phyloP scores from a whole-genome alignment of 2,113 vertebrate species.

The Saimiri boliviensis region DNA sequence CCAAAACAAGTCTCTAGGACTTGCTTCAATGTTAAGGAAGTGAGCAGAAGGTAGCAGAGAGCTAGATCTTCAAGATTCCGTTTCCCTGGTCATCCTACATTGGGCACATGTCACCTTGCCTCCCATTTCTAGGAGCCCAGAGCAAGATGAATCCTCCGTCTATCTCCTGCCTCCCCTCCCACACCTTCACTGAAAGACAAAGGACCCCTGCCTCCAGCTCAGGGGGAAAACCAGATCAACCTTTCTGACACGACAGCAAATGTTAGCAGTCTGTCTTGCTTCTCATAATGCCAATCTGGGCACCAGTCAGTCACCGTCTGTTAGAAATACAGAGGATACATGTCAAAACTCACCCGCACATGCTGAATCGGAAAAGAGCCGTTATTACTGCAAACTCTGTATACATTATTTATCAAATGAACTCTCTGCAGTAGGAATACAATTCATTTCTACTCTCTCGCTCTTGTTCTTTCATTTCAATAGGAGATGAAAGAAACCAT shows the following conservation, averaged over 20 bases:
- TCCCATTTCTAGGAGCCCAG: neutral
- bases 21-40: neutral
- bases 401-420: slow-evolving; percentile 88
- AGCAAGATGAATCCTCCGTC: neutral
- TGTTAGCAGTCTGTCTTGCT: slow-evolving; percentile 69
- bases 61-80: neutral
- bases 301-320: slow-evolving; percentile 66
- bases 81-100: neutral
- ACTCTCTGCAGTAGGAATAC: slow-evolving; percentile 82
- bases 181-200: neutral
- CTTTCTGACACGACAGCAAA: slow-evolving; percentile 61
- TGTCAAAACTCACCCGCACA: slow-evolving; percentile 78
- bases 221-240: slow-evolving; percentile 72
- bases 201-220: neutral
- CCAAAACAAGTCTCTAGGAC: neutral
- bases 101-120: accelerated
- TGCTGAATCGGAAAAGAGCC: slow-evolving; percentile 68
- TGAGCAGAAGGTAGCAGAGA: neutral
- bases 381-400: slow-evolving; percentile 82
- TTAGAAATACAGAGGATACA: slow-evolving; percentile 69
- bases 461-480: slow-evolving; percentile 72
- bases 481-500: slow-evolving; percentile 72
- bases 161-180: accelerated
- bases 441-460: slow-evolving; percentile 73
- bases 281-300: slow-evolving; percentile 50